These are phyloP conservation scores for Ypsolopha scabrella DNA, from an alignment of 2,888 invertebrate genomes.

Conservation along the genomic window DNA sequence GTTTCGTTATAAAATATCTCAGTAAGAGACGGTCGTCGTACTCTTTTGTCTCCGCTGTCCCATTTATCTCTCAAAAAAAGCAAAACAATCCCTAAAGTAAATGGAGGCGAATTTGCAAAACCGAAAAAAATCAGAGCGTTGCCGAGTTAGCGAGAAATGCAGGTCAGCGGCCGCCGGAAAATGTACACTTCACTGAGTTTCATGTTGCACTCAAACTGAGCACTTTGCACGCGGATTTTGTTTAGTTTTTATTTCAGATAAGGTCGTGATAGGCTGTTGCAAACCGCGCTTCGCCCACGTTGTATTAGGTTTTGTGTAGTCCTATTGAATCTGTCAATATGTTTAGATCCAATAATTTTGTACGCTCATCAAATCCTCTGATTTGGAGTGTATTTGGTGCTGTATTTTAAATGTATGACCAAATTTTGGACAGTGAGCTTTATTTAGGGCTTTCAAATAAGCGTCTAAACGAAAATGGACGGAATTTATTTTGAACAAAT, in stretches of 20 bases:
- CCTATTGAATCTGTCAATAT: too few relatives aligned
- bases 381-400: too few relatives aligned
- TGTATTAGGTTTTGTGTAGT: too few relatives aligned
- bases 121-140: constrained; percentile 18
- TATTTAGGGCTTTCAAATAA: too few relatives aligned
- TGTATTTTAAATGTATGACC: too few relatives aligned
- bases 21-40: constrained; percentile 30
- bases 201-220: constrained; percentile 30
- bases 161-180: constrained; percentile 32
- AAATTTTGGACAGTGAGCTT: too few relatives aligned
- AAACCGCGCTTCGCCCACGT: background rate
- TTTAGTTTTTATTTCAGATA: constrained; percentile 4
- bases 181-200: constrained; percentile 18
- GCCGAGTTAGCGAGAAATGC: constrained; percentile 29
- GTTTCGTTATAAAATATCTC: constrained; percentile 26
- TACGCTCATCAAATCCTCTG: too few relatives aligned
- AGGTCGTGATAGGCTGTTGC: too few relatives aligned
- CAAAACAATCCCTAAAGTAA: constrained; percentile 24
- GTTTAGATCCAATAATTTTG: too few relatives aligned
- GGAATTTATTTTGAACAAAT: too few relatives aligned
- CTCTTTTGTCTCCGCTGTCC: constrained; percentile 26
- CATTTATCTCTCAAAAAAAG: constrained; percentile 32
- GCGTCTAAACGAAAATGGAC: too few relatives aligned
- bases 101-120: constrained; percentile 23
- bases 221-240: constrained; percentile 20